Base-by-base conservation (phyloP, 1,140 invertebrate species). In the Drosophila biarmipes region DNA sequence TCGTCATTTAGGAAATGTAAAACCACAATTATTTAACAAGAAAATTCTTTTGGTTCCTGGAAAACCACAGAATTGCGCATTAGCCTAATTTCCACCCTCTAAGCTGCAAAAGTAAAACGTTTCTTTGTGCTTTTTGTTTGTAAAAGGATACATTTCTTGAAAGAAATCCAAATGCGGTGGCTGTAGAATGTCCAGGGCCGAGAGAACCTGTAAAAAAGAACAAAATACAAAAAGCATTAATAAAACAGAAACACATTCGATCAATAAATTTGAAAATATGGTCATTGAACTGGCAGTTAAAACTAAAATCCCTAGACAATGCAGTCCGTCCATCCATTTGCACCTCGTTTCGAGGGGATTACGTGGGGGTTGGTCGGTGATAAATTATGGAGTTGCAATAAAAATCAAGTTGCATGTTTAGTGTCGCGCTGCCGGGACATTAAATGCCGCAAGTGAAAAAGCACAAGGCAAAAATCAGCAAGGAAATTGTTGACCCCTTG, bases 81-180 rank as follows among this genome's bases (percentile, higher is more conserved):
- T 27, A 15, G 14, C 14, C 4, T n/a, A 27, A 43, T 11, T 45
- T 17, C 2, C 19, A 15, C 14, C 49, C 11, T 14, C 38, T 7
- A 2, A 19, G 8, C 8, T 40, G 3, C 10, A 24, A 34, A 21
- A 43, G 17, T 54, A 10, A 4, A 14, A n/a, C 11, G 57, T 24
- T 58, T 17, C 45, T 37, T 48, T 59, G 1, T 29, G 19, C 48
- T 48, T 53, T 67, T 54, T 56, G 35, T 37, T 12, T 34, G 7
- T 17, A 94, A 97, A 98, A 98, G 97, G 96, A 98, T 98, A 99
- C 97, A 99, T 98, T 96, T 99, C 98, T 94, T 99, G 97, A 94
- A 99, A 99, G 94, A 98, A 98, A 94, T 99, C 98, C 93, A 99
- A 95, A 93, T 98, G 97, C 78, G 98, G 97, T 78, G 98, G 98